Base-by-base conservation (phyloP, 2,797 vertebrate species). In the Aselliscus stoliczkanus region DNA sequence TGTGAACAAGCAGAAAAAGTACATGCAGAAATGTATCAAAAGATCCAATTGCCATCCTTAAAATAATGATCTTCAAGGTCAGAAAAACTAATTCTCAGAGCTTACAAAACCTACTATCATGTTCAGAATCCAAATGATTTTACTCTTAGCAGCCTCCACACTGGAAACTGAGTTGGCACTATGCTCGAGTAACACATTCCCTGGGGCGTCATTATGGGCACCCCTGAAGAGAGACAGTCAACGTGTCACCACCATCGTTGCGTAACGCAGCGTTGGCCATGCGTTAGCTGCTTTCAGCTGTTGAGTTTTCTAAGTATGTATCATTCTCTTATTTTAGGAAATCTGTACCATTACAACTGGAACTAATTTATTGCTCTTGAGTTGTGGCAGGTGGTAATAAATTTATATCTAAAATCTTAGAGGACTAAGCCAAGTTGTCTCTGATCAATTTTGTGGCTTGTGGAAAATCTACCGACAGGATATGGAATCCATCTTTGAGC, bases 81-180 rank as follows among this genome's bases (percentile, higher is more conserved):
- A 50, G 47, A 76, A 91, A 91, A 73, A 39, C 17, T 81, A 73
- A 65, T 95, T 92, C 50, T 83, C 39, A 92, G 52, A 92, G 34
- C 14, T 62, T 82, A 70, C 83, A 39, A 56, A 62, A 44, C 6
- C 14, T 65, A 69, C 12, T 70, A 50, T 25, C 14, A 65, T 21
- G 44, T 56, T 89, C 31, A 47, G 37, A 84, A 64, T 92, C 14
- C 44, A 89, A 47, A 56, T 56, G 65, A 85, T 72, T 82, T 60
- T 90, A 44, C 64, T 81, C 58, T 39, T 54, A 64, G 7, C n/a
- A 73, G 72, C 15, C 70, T 65, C 47, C 82, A 52, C 23, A 56
- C 67, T 39, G 80, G 54, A 90, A 90, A 90, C 34, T 50, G 29
- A 88, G 1, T 27, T 88, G 42, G 64, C 47, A 76, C 31, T 88